A percentile compares a stretch with the other conserved stretches of the same genome.
Conservation (phyloP, 1,140 invertebrate genomes). For the Orussus abietinus region DNA sequence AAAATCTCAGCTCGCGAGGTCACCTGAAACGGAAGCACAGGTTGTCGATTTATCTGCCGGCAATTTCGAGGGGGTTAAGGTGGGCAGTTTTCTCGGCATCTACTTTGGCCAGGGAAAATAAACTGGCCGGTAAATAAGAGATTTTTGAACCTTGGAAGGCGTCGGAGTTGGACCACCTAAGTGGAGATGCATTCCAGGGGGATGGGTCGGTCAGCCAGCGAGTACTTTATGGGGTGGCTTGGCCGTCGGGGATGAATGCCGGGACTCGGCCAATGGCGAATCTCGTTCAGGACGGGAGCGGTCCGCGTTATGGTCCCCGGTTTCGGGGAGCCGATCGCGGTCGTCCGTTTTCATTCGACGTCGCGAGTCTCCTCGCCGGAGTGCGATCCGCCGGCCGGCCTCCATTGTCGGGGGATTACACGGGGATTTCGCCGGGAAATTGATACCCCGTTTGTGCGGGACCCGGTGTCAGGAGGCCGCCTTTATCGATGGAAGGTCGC, state of each 20-base stretch:
- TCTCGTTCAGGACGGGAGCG: too few species aligned
- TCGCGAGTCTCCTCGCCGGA: slow-evolving; percentile 13
- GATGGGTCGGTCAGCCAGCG: slow-evolving; percentile 17
- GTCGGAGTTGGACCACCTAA: slow-evolving; percentile 5
- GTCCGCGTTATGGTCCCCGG: too few species aligned
- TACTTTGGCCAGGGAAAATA: slow-evolving; percentile 23
- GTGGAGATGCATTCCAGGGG: slow-evolving; percentile 22
- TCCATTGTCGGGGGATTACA: slow-evolving; percentile 35
- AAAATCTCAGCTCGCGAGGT: too few species aligned
- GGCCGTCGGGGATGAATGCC: too few species aligned
- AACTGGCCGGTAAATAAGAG: slow-evolving; percentile 32
- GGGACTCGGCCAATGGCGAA: background rate
- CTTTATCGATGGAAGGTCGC: too few species aligned
- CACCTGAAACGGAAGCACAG: too few species aligned
- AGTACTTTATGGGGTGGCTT: slow-evolving; percentile 19
- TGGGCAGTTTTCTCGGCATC: slow-evolving; percentile 13
- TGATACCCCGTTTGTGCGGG: slow-evolving; percentile 33
- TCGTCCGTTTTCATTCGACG: slow-evolving; percentile 19
- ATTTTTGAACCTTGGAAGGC: slow-evolving; percentile 19
- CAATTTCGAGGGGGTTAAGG: slow-evolving; percentile 19
- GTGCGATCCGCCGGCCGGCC: slow-evolving; percentile 2
- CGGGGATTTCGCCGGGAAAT: slow-evolving; percentile 36
- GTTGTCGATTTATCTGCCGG: background rate
- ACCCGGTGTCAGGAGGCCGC: too few species aligned
- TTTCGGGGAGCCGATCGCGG: slow-evolving; percentile 6